phyloP scores from a whole-genome alignment of 2,888 invertebrate genomes.

The Germaria angustata region DNA sequence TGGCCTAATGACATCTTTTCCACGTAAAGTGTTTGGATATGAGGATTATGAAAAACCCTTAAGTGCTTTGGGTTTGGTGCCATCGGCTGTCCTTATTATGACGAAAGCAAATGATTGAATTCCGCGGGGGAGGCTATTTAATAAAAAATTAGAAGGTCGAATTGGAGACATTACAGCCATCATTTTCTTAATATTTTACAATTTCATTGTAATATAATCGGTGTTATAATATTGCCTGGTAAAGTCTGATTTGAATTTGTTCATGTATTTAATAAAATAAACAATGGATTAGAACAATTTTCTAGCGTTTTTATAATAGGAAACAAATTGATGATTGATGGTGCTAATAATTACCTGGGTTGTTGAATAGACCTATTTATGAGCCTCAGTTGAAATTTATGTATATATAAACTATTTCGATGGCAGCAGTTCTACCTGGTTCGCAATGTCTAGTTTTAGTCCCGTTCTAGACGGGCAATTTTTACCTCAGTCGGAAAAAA shows the following conservation, averaged over 20 bases:
- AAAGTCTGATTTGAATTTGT: slow-evolving; percentile 41
- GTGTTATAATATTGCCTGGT: slow-evolving; percentile 49
- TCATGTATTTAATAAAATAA: slow-evolving; percentile 31
- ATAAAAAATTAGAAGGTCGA: background rate
- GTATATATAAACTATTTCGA: too few species aligned
- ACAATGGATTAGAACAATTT: background rate
- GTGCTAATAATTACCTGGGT: too few species aligned
- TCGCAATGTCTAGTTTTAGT: too few species aligned
- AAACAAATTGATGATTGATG: too few species aligned
- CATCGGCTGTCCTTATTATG: slow-evolving; percentile 90
- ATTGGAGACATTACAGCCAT: background rate
- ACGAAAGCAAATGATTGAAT: slow-evolving; percentile 81
- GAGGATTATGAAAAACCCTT: slow-evolving; percentile 95
- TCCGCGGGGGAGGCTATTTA: background rate
- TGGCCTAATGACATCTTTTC: slow-evolving; percentile 94
- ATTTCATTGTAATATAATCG: background rate
- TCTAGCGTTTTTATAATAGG: too few species aligned
- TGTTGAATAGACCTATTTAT: too few species aligned
- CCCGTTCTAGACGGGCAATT: too few species aligned
- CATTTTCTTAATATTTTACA: background rate
- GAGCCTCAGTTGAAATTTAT: too few species aligned
- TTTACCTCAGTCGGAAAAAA: too few species aligned
- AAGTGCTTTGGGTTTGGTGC: slow-evolving; percentile 90
- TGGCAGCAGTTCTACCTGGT: too few species aligned
- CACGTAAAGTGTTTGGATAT: slow-evolving; percentile 90